Evolutionary conservation across 2,113 vertebrate species (phyloP).

Genomic region (Chlorodrepanis virens): DNA sequence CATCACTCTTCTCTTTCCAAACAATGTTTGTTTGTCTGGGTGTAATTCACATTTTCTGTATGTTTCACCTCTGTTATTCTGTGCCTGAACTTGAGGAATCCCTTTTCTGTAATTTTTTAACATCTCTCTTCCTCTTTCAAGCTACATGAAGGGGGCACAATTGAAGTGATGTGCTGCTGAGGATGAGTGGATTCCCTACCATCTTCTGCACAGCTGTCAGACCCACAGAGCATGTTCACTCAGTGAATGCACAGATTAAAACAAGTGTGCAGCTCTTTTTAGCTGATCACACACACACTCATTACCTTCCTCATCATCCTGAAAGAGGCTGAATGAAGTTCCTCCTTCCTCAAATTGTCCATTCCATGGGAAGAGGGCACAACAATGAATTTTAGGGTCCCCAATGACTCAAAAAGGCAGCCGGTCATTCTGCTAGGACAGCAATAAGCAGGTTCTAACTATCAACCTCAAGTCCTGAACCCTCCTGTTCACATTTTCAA

Average conservation of each 20-base stretch:
- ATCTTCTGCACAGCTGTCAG: background rate
- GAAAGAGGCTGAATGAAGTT: background rate
- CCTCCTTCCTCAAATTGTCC: background rate
- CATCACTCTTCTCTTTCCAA: background rate
- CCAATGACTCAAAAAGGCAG: background rate
- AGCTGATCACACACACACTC: background rate
- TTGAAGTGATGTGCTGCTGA: fast-evolving
- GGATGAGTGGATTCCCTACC: background rate
- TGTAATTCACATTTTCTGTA: background rate
- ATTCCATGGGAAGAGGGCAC: background rate
- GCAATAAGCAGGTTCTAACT: background rate
- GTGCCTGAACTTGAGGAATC: background rate
- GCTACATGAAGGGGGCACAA: background rate
- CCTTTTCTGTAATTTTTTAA: background rate
- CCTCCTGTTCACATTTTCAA: background rate
- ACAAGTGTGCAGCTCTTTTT: background rate
- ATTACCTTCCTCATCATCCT: background rate
- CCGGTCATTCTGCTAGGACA: background rate
- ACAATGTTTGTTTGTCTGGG: background rate
- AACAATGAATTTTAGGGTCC: background rate
- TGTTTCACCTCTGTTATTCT: background rate
- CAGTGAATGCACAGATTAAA: background rate
- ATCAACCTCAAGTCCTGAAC: background rate
- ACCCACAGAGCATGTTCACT: background rate
- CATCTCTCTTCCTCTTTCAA: background rate